Evolutionary conservation across 2,113 vertebrate genomes (phyloP).

Genomic region (Rhombomys opimus): DNA sequence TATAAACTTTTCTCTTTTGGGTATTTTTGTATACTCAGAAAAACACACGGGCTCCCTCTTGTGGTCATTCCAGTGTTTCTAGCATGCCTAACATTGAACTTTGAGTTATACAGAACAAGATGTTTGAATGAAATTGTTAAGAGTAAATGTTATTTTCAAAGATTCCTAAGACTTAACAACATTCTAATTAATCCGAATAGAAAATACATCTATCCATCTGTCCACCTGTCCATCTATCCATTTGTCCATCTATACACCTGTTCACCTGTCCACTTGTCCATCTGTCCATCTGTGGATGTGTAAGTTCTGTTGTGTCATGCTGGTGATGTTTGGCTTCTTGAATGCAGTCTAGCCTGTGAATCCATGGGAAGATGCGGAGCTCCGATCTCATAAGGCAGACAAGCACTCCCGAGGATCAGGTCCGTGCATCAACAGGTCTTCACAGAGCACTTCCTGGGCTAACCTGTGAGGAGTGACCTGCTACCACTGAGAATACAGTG

Average conservation of each 20-base stretch:
- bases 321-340: neutral
- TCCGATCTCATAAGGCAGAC: neutral
- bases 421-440: neutral
- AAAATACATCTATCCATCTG: neutral
- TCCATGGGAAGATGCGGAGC: neutral
- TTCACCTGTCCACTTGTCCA: neutral
- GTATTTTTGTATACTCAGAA: slow-evolving; percentile 17
- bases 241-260: too few relatives aligned
- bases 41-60: slow-evolving; percentile 85
- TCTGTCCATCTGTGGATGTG: neutral
- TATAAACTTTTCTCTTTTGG: neutral
- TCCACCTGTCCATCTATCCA: neutral
- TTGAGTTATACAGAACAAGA: neutral
- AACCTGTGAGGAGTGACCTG: neutral
- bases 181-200: neutral
- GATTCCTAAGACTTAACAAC: neutral
- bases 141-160: slow-evolving; percentile 39
- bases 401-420: neutral
- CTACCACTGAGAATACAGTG: neutral
- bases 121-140: slow-evolving; percentile 5
- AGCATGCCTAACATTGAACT: neutral
- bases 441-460: neutral
- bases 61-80: slow-evolving; percentile 55
- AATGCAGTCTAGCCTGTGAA: neutral
- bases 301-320: neutral